phyloP scores from a whole-genome alignment of 2,888 invertebrate genomes.

The Eristalis intricaria region DNA sequence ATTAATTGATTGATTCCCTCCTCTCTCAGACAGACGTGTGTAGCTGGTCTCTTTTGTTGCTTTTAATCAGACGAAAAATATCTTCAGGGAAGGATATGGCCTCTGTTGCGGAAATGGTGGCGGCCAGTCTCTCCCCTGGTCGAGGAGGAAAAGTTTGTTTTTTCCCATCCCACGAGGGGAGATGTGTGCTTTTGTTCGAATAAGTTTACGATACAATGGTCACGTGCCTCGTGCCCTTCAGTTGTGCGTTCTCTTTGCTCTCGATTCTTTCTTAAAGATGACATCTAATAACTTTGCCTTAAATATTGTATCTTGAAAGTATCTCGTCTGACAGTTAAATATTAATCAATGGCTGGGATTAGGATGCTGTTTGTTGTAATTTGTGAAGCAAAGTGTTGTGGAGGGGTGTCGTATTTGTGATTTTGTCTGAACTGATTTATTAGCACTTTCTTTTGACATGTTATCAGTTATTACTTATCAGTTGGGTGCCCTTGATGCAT shows the following conservation, averaged over 20 bases:
- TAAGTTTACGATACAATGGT: background rate
- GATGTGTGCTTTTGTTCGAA: background rate
- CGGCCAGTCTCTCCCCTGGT: background rate
- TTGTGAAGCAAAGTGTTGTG: too few relatives aligned
- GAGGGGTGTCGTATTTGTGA: too few relatives aligned
- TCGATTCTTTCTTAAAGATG: background rate
- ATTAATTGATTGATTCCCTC: background rate
- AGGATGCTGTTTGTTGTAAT: too few relatives aligned
- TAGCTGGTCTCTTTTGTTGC: background rate
- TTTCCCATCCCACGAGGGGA: background rate
- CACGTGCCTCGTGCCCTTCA: background rate
- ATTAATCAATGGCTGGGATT: too few relatives aligned
- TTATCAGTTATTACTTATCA: too few relatives aligned
- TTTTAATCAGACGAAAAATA: background rate
- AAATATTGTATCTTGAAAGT: background rate
- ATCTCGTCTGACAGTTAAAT: background rate
- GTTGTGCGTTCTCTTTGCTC: background rate
- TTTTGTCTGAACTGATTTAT: too few relatives aligned
- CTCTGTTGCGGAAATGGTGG: background rate
- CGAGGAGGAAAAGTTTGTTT: background rate
- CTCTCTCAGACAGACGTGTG: background rate
- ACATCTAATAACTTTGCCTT: background rate
- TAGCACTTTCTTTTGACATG: too few relatives aligned
- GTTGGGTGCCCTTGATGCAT: too few relatives aligned
- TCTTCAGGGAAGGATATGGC: background rate